A percentile compares a stretch with the other conserved stretches of the same genome.
phyloP scores from a whole-genome alignment of 2,888 invertebrate species.

The Pseudeuparius sepicola region DNA sequence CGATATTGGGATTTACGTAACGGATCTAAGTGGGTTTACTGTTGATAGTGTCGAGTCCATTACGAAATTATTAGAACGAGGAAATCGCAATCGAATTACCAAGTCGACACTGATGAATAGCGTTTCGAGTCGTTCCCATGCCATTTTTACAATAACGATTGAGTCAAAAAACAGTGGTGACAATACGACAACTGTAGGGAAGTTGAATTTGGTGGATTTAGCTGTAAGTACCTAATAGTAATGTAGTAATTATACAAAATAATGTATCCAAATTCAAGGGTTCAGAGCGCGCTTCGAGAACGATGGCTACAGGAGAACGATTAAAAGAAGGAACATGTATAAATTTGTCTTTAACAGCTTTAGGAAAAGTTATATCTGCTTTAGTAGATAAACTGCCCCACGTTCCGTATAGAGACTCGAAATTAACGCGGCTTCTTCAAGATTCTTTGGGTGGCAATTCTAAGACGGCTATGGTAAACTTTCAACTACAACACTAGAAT shows the following conservation, averaged over 20 bases:
- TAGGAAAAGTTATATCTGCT: slow-evolving; percentile 98
- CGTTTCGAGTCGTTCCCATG: slow-evolving; percentile 93
- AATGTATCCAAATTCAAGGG: slow-evolving; percentile 52
- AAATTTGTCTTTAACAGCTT: slow-evolving; percentile 90
- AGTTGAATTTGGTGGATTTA: slow-evolving; percentile 93
- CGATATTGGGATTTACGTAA: slow-evolving; percentile 96
- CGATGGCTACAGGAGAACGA: slow-evolving; percentile 86
- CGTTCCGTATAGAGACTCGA: slow-evolving; percentile 97
- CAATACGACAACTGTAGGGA: slow-evolving; percentile 85
- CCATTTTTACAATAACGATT: slow-evolving; percentile 95
- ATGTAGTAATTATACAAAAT: slow-evolving; percentile 6
- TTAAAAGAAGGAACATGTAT: slow-evolving; percentile 97
- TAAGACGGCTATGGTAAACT: slow-evolving; percentile 85
- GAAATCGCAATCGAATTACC: slow-evolving; percentile 87
- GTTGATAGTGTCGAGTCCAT: slow-evolving; percentile 57
- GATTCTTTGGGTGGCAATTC: slow-evolving; percentile 96
- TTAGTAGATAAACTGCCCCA: slow-evolving; percentile 95
- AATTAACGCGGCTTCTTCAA: slow-evolving; percentile 86
- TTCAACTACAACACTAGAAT: no score
- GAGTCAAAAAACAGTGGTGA: slow-evolving; percentile 86
- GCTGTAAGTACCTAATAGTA: slow-evolving; percentile 51
- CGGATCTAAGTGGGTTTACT: slow-evolving; percentile 94
- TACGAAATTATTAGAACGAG: slow-evolving; percentile 57
- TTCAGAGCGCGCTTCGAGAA: slow-evolving; percentile 94
- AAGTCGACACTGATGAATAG: slow-evolving; percentile 97